Percentiles rank a stretch among this genome's conserved stretches.
Evolutionary conservation across 2,888 invertebrate species (phyloP).

Genomic region (Lasioglossum lativentre): DNA sequence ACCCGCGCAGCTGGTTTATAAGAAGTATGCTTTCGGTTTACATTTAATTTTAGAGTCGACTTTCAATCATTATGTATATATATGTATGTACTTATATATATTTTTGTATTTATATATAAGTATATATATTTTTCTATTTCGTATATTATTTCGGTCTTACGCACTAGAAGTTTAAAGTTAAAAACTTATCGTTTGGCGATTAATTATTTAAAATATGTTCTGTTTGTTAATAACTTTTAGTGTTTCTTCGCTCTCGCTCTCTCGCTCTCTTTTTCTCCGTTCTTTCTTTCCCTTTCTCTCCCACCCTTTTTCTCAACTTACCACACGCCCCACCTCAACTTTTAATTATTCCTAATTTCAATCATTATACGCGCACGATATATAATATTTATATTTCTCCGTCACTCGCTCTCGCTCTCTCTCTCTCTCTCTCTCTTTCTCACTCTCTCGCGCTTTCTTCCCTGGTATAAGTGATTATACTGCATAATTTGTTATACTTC

Average conservation of each 20-base stretch:
- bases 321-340: constrained; percentile 59
- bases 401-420: not conserved
- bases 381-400: constrained; percentile 69
- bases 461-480: constrained; percentile 58
- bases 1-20: constrained; percentile 53
- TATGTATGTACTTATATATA: constrained; percentile 67
- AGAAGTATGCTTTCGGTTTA: constrained; percentile 69
- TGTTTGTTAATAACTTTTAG: constrained; percentile 72
- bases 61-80: constrained; percentile 80
- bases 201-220: constrained; percentile 84
- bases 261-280: constrained; percentile 33
- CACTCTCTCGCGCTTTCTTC: constrained; percentile 5
- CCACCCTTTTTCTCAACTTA: constrained; percentile 25
- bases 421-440: not conserved
- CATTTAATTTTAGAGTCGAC: constrained; percentile 83
- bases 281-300: constrained; percentile 43
- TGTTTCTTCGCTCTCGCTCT: constrained; percentile 42
- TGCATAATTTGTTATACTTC: constrained; percentile 62
- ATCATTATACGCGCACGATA: constrained; percentile 71
- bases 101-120: constrained; percentile 55
- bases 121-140: constrained; percentile 58
- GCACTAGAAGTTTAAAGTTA: constrained; percentile 79
- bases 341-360: constrained; percentile 45
- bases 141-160: constrained; percentile 80
- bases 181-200: constrained; percentile 83